A percentile compares a stretch with the other conserved stretches of the same genome.
These are phyloP conservation scores for Amphiprion ocellaris DNA, from an alignment of 2,113 vertebrate genomes.

Conservation along the genomic window DNA sequence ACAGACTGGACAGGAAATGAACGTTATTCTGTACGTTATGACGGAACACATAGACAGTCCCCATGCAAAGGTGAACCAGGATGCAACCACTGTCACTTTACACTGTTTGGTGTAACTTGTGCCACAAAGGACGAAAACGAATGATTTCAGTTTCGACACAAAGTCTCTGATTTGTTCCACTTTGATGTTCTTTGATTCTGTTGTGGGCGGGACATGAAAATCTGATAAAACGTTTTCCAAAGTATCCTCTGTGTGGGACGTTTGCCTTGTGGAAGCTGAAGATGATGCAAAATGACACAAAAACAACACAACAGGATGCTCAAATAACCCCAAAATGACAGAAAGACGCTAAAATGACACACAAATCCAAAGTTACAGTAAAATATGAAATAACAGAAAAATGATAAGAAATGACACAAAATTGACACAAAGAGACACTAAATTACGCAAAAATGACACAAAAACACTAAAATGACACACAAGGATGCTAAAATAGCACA, in stretches of 20 bases:
- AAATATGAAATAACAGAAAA: too few species aligned
- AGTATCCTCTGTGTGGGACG: constrained; percentile 29
- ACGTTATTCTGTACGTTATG: constrained; percentile 17
- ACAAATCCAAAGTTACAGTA: too few species aligned
- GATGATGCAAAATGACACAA: too few species aligned
- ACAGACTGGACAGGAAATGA: neutral
- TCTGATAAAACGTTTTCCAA: constrained; percentile 50
- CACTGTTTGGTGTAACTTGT: constrained; percentile 46
- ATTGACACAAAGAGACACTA: too few species aligned
- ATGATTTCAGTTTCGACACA: constrained; percentile 3
- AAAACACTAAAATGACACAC: too few species aligned
- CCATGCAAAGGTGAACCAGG: constrained; percentile 13
- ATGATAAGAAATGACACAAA: too few species aligned
- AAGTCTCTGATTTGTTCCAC: neutral
- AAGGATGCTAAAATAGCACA: too few species aligned
- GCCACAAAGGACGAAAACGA: constrained; percentile 1
- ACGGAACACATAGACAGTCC: constrained; percentile 42
- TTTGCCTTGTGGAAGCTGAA: neutral
- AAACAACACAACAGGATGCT: too few species aligned
- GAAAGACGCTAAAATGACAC: too few species aligned
- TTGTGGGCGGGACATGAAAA: constrained; percentile 21
- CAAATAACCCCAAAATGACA: too few species aligned
- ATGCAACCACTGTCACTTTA: constrained; percentile 48
- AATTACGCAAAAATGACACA: too few species aligned
- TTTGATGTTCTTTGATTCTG: constrained; percentile 20